Base-by-base conservation (phyloP, 2,888 invertebrate genomes). In the Caenorhabditis angaria region DNA sequence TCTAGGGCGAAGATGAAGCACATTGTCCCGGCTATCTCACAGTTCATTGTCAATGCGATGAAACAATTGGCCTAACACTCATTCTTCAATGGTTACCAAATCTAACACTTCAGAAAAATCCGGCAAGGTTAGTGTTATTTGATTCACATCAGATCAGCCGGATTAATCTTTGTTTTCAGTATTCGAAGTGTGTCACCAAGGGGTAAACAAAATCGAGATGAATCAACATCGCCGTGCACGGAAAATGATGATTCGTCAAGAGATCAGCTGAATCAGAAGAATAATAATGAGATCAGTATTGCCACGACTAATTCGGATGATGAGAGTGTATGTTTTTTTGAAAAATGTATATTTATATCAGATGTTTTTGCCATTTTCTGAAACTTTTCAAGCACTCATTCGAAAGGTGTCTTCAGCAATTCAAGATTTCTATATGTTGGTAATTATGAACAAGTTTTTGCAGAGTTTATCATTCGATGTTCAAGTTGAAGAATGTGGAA, bases 51-150 rank as follows among this genome's bases (percentile, higher is more conserved):
- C 89, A 89, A 64, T 84, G 88, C 59, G 89, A 89, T 77, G 88
- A 88, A 82, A 88, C 89, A 65, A 80, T 87, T 65, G 89, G 88
- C 91, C 93, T 79, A 24, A 95, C 95, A 0, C 89, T 96, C 14
- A 92, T 94, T 78, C 91, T 96, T 2, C 94, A 94, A 72, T 96
- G 96, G 96, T 94, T 96, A 80, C 96, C 96, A 0, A 96, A 96
- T 88, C 91, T 93, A 1, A 93, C 94, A 0, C 89, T 96, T 48
- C 91, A 93, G 76, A 94, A 93, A 88, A 94, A 94, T 87, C 93
- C 94, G 20, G 92, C 91, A 20, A 91, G 92, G 85, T n/a, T n/a
- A n/a, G n/a, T n/a, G n/a, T n/a, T n/a, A n/a, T n/a, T n/a, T n/a
- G n/a, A n/a, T n/a, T n/a, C n/a, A n/a, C n/a, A n/a, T n/a, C n/a